These are phyloP conservation scores for Himantopus leucocephalus DNA, from an alignment of 2,113 vertebrate species.

Conservation along the genomic window DNA sequence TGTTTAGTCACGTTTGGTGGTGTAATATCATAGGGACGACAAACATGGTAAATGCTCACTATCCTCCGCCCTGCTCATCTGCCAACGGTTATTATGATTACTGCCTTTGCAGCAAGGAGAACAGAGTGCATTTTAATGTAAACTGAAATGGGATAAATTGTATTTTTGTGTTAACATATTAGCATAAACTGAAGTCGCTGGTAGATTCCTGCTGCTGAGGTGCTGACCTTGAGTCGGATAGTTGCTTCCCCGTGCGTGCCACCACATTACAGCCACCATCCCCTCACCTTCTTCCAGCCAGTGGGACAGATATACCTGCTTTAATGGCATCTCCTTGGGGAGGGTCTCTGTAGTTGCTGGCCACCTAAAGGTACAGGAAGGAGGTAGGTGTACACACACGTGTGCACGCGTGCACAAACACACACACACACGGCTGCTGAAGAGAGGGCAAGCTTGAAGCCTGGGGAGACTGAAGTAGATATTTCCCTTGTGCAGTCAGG, in stretches of 20 bases:
- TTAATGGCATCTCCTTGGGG: not conserved
- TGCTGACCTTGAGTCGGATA: not conserved
- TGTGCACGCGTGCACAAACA: fast-evolving
- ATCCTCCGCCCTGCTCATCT: not conserved
- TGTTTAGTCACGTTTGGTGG: not conserved
- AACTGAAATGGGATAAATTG: not conserved
- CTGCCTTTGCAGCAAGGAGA: not conserved
- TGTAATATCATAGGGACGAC: not conserved
- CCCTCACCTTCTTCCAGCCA: fast-evolving
- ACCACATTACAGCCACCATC: not conserved
- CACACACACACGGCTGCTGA: not conserved
- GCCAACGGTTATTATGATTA: not conserved
- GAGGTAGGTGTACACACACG: fast-evolving
- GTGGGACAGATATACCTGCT: not conserved
- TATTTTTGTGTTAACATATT: not conserved
- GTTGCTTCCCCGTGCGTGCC: not conserved
- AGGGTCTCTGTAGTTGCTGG: not conserved
- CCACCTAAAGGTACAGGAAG: not conserved
- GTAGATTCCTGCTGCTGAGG: not conserved
- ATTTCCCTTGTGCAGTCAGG: not conserved
- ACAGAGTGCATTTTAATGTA: not conserved
- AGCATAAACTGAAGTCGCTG: not conserved
- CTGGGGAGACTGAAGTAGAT: not conserved
- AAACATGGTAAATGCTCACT: not conserved
- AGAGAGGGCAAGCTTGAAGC: fast-evolving